These are phyloP conservation scores for Cydia amplana DNA, from an alignment of 1,140 invertebrate species.

Conservation along the genomic window DNA sequence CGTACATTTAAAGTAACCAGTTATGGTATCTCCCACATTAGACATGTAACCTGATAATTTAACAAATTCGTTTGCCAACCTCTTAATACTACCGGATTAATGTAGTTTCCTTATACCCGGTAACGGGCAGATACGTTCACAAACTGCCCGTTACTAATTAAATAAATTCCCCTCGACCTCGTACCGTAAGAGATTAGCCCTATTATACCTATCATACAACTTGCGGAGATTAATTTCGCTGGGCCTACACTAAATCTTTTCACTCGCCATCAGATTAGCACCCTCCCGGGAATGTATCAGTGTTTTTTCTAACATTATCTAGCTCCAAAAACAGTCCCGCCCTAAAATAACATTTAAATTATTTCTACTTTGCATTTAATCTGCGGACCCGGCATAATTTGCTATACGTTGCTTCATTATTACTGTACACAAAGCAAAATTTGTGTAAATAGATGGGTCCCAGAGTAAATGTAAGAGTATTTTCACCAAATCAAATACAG, in stretches of 20 bases:
- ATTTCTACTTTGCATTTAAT: conserved; percentile 43
- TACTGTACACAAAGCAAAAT: conserved; percentile 14
- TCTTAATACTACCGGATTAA: conserved; percentile 10
- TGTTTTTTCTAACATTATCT: conserved; percentile 67
- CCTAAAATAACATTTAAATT: conserved; percentile 56
- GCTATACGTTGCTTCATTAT: conserved; percentile 11
- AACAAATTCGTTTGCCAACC: neutral
- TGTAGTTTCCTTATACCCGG: neutral
- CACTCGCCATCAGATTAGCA: conserved; percentile 64
- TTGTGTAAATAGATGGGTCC: neutral
- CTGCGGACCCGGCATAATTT: conserved; percentile 8
- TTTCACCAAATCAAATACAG: neutral
- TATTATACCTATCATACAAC: conserved; percentile 39
- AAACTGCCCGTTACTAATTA: conserved; percentile 28
- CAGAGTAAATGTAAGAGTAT: neutral
- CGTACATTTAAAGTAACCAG: too few relatives aligned
- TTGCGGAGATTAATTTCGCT: conserved; percentile 54
- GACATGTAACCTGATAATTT: neutral
- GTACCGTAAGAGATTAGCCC: conserved; percentile 32
- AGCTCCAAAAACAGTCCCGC: conserved; percentile 50
- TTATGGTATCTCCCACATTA: neutral
- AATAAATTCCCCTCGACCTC: conserved; percentile 28
- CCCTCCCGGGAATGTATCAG: conserved; percentile 52
- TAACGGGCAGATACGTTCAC: conserved; percentile 7
- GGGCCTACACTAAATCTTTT: conserved; percentile 63